phyloP scores from a whole-genome alignment of 2,797 vertebrate genomes.

The Choloepus didactylus region DNA sequence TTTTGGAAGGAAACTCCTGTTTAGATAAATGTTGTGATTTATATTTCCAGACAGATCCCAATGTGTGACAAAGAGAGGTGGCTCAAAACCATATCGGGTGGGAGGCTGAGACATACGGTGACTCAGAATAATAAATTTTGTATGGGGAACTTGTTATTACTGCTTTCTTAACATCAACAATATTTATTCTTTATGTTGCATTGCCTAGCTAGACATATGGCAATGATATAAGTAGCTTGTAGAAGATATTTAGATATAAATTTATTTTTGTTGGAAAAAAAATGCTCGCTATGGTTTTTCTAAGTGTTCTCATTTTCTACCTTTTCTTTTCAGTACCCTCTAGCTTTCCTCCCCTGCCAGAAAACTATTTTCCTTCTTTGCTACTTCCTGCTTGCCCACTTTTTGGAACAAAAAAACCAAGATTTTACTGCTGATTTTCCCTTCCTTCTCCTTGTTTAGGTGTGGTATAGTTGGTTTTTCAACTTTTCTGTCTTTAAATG shows the following conservation, averaged over 20 bases:
- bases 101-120: neutral
- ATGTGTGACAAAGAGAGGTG: neutral
- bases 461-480: neutral
- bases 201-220: slow-evolving; percentile 46
- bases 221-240: slow-evolving; percentile 21
- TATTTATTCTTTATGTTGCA: slow-evolving; percentile 47
- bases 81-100: neutral
- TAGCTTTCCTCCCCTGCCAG: neutral
- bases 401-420: neutral
- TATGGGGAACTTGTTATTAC: slow-evolving; percentile 52
- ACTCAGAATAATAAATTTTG: neutral
- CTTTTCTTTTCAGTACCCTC: neutral
- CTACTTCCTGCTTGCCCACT: neutral
- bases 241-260: neutral
- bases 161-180: slow-evolving; percentile 33
- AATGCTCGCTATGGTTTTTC: neutral
- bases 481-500: neutral
- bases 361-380: neutral
- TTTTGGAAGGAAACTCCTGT: slow-evolving; percentile 47
- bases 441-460: neutral
- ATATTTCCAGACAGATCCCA: neutral
- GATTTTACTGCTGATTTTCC: neutral
- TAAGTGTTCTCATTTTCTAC: neutral
- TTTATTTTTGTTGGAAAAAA: slow-evolving; percentile 55
- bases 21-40: slow-evolving; percentile 66